A percentile compares a stretch with the other conserved stretches of the same genome.
Evolutionary conservation across 2,888 invertebrate species (phyloP).

Genomic region (Callosobruchus maculatus): DNA sequence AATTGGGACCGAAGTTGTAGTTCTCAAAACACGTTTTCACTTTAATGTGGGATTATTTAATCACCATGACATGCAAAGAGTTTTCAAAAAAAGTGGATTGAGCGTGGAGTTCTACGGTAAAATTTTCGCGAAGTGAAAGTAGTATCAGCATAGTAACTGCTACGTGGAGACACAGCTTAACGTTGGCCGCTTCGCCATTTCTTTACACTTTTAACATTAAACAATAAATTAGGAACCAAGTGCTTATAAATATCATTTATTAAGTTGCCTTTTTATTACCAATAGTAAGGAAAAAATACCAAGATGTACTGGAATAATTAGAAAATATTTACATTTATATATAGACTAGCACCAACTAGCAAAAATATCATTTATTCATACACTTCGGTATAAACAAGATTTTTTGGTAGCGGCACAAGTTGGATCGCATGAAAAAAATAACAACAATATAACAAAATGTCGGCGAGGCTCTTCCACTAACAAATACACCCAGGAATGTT

Average conservation of each 20-base stretch:
- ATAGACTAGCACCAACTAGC: constrained; percentile 19
- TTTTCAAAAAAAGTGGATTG: neutral
- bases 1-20: too few relatives aligned
- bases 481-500: constrained; percentile 46
- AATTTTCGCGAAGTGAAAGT: neutral
- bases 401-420: neutral
- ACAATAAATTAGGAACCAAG: constrained; percentile 50
- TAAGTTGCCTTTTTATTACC: constrained; percentile 43
- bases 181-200: constrained; percentile 27
- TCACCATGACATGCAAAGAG: too few relatives aligned
- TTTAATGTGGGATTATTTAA: too few relatives aligned
- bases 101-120: neutral
- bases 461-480: constrained; percentile 38
- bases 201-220: neutral
- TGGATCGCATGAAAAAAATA: neutral
- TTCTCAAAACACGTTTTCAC: too few relatives aligned
- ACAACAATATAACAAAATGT: constrained; percentile 32
- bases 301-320: constrained; percentile 42
- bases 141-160: neutral
- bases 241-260: constrained; percentile 47
- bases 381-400: constrained; percentile 6
- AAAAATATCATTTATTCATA: constrained; percentile 19
- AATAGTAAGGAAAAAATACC: constrained; percentile 35
- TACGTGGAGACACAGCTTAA: neutral
- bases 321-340: constrained; percentile 46